These are phyloP conservation scores for Lepidostoma basale DNA, from an alignment of 1,140 invertebrate species.

Conservation along the genomic window DNA sequence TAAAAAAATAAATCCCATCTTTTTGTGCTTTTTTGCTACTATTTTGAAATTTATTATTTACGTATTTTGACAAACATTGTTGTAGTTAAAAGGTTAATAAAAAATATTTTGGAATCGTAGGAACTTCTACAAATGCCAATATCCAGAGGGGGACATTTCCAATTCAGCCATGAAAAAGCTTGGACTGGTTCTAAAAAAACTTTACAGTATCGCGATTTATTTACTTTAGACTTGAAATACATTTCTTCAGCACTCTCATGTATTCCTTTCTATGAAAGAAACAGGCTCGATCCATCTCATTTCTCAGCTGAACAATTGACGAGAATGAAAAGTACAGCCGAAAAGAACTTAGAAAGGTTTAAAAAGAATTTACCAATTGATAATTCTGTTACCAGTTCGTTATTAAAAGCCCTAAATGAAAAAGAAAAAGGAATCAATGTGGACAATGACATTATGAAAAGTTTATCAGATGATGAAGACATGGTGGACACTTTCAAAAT, in stretches of 20 bases:
- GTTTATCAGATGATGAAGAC: neutral
- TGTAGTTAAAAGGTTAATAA: too few relatives aligned
- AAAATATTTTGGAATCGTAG: too few relatives aligned
- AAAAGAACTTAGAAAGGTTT: constrained; percentile 56
- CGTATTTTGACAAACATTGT: neutral
- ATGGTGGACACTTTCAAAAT: neutral
- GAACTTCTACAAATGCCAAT: constrained; percentile 53
- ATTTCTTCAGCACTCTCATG: constrained; percentile 51
- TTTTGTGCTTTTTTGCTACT: too few relatives aligned
- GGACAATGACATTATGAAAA: constrained; percentile 49
- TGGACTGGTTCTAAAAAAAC: constrained; percentile 53
- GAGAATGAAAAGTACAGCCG: constrained; percentile 54
- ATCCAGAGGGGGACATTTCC: constrained; percentile 57
- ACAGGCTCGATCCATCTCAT: constrained; percentile 49
- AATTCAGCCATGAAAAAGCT: constrained; percentile 61
- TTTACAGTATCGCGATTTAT: constrained; percentile 55
- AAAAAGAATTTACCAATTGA: constrained; percentile 53
- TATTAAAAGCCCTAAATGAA: too few relatives aligned
- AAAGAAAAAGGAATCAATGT: constrained; percentile 51
- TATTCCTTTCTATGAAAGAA: constrained; percentile 57
- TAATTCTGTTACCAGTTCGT: too few relatives aligned
- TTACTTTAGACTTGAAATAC: constrained; percentile 55
- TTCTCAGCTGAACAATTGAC: constrained; percentile 53
- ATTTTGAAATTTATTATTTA: too few relatives aligned
- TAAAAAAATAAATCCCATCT: too few relatives aligned